Conservation (phyloP, 2,113 vertebrate genomes). For the Rhinoderma darwinii region DNA sequence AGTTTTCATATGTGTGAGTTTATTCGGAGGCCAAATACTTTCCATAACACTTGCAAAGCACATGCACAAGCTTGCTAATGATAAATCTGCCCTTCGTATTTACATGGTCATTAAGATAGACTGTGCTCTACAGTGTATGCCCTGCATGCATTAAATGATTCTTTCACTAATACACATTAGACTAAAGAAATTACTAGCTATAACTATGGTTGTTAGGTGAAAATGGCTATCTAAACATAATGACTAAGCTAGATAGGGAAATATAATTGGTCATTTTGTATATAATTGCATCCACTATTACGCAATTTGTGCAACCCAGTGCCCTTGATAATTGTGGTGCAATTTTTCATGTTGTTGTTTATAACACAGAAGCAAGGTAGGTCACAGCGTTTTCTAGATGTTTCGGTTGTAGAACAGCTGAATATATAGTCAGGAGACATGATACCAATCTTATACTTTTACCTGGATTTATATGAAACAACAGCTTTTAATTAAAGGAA, state of each 20-base stretch:
- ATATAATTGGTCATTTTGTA: conserved; percentile 60
- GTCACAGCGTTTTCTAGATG: conserved; percentile 24
- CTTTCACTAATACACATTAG: conserved; percentile 53
- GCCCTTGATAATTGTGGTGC: conserved; percentile 52
- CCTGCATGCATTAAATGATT: conserved; percentile 53
- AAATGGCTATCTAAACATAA: conserved; percentile 59
- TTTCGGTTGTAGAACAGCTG: not conserved
- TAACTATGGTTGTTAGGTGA: conserved; percentile 58
- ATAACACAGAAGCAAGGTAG: conserved; percentile 14
- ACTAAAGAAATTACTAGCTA: conserved; percentile 56
- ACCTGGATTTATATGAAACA: not conserved
- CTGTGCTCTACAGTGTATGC: conserved; percentile 43
- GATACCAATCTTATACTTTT: not conserved
- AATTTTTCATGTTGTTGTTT: conserved; percentile 55
- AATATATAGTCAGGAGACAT: not conserved
- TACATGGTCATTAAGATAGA: conserved; percentile 54
- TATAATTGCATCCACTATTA: conserved; percentile 58
- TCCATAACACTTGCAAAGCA: conserved; percentile 30
- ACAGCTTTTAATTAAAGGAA: not conserved
- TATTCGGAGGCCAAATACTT: conserved; percentile 51
- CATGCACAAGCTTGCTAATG: conserved; percentile 46
- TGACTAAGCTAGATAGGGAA: conserved; percentile 50
- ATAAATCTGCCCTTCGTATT: conserved; percentile 58
- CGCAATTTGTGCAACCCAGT: conserved; percentile 58
- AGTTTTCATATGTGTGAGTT: conserved; percentile 43